phyloP scores from a whole-genome alignment of 30 jellyfish, hydroid and myxozoan species.

The Aurelia coerulea region DNA sequence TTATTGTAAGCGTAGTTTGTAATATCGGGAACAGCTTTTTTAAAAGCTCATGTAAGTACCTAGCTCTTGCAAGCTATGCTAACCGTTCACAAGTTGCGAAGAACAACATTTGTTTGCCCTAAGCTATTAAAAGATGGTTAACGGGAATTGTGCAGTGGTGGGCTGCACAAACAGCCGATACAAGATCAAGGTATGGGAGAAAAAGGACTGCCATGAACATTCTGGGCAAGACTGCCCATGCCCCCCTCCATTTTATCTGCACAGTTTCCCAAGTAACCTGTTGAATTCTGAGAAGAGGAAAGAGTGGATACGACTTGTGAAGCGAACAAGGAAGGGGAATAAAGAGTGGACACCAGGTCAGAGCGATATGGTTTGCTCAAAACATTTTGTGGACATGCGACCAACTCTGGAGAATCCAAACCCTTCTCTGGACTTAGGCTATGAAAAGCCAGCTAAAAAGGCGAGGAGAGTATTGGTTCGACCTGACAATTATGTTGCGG shows the following conservation, averaged over 20 bases:
- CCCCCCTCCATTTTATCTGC: constrained; percentile 32
- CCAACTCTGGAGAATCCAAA: constrained; percentile 57
- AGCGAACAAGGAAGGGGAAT: constrained; percentile 10
- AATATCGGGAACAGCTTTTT: constrained; percentile 44
- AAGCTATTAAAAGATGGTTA: constrained; percentile 9
- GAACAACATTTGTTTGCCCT: too few relatives aligned
- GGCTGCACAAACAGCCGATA: constrained; percentile 36
- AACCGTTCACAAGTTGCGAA: too few relatives aligned
- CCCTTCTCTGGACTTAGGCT: constrained; percentile 46
- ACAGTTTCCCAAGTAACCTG: constrained; percentile 29
- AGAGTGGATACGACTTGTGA: constrained; percentile 32
- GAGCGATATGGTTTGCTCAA: constrained; percentile 48
- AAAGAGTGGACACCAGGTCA: constrained; percentile 57
- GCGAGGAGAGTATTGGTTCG: constrained; percentile 29
- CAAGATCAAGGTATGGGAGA: constrained; percentile 9
- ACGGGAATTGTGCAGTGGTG: constrained; percentile 33
- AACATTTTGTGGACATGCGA: constrained; percentile 33
- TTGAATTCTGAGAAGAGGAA: constrained; percentile 21
- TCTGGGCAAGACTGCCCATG: constrained; percentile 33
- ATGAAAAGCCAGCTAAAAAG: constrained; percentile 28
- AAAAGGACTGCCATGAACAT: constrained; percentile 13
- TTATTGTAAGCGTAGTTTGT: constrained; percentile 6
- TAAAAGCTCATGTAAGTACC: constrained; percentile 44
- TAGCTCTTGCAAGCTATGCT: constrained; percentile 21
- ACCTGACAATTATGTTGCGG: background rate